Base-by-base conservation (phyloP, 2,888 invertebrate genomes). In the Vannuccia rotundouncinata region DNA sequence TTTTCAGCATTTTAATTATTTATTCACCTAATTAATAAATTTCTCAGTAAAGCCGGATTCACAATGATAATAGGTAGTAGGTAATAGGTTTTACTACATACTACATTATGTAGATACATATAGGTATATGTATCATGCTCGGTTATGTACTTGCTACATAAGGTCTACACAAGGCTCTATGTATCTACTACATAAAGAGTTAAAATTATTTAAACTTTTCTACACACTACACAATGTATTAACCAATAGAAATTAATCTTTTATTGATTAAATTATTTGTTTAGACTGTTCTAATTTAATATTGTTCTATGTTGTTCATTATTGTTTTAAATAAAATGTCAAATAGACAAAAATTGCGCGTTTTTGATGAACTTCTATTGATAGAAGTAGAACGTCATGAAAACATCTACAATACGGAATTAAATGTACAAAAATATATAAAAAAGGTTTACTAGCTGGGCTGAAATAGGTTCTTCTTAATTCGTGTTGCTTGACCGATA, bases 351-450 rank as follows among this genome's bases (percentile, higher is more conserved):
- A 27, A 66, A 66, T 66, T 66, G 66, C 22, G 66, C 22, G 66
- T 22, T 22, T 66, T 66, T 66, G 66, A 66, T 66, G 66, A 66
- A 66, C 66, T 66, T 66, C 25, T 66, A 66, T 66, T 66, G 66
- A 66, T 66, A 22, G 66, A 66, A 66, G 66, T 66, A 66, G 66
- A 66, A 66, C 66, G 66, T 66, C 66, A 66, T 66, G 66, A 66
- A 66, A 66, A 66, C 25, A 66, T 66, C 25, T 66, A 66, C 25
- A 66, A 66, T 66, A 27, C 25, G 2, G 66, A 66, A 66, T 66
- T 22, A 27, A 66, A 66, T 66, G 66, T 66, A 66, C 22, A 66
- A 66, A 66, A 66, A 66, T 27, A 66, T 66, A 22, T 66, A 17
- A 66, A 66, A 66, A 66, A 17, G 66, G 66, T 66, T 66, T 66